Base-by-base conservation (phyloP, 2,888 invertebrate species). In the Lucinisca nassula region DNA sequence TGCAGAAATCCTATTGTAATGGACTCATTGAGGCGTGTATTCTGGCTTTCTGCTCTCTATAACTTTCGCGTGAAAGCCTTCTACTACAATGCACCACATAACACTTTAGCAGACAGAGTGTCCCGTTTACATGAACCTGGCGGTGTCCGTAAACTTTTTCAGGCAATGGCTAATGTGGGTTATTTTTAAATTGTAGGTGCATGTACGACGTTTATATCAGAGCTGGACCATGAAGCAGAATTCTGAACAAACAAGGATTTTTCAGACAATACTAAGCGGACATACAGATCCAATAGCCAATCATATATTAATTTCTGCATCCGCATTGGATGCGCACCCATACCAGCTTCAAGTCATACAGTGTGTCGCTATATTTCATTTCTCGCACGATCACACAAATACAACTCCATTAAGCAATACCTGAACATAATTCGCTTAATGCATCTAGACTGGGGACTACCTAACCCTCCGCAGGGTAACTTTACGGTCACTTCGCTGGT, bases 201-300 rank as follows among this genome's bases (percentile, higher is more conserved):
- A 38, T 17, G 14, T 24, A 74, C 8, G 27, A 24, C 58, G 3
- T 49, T 67, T 1, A 79, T 76, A 32, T 27, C 27, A 2, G 79
- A 78, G 3, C 70, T 86, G 8, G 82, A 86, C 67, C 4, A 14
- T 14, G 86, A 24, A 24, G 67, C 76, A 6, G 35, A 21, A 21
- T 51, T 37, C 1, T 82, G 17, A 32, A 37, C n/a, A 38, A 61
- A 38, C 51, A 1, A 55, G 38, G 49, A 45, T 8, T 80, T 79
- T 24, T 61, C 80, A 2, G 51, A 70, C 12, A 79, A 55, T 12
- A 87, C 87, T 14, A 84, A 81, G 75, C 24, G 49, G 32, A 35
- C 87, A 6, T 77, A 87, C 72, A 61, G n/a, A 32, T 73, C 87
- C n/a, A 83, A 87, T 45, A 76, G 84, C 38, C 17, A 79, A 8